Conservation (phyloP, 2,113 vertebrate species). For the Pterocles burchelli region DNA sequence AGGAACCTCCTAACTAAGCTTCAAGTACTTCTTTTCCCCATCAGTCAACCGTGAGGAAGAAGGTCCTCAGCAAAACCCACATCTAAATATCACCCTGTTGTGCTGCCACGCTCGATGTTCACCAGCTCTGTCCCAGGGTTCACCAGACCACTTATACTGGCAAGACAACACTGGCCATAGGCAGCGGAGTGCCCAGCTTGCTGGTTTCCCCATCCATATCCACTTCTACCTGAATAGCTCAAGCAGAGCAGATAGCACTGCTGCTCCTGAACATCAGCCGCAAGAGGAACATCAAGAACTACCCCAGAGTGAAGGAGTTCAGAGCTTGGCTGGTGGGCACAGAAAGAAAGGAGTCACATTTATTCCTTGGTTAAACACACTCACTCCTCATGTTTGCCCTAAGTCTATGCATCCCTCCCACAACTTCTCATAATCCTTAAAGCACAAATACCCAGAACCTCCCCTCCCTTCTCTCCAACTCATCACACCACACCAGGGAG, state of each 20-base stretch:
- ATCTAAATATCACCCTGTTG: too few species aligned
- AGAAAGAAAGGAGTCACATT: background rate
- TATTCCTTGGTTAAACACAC: background rate
- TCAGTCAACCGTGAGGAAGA: background rate
- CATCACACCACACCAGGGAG: background rate
- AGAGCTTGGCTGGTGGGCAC: background rate
- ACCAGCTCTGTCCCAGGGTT: background rate
- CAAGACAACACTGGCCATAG: fast-evolving
- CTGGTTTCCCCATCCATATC: background rate
- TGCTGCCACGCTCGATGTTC: background rate
- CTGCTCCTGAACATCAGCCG: background rate
- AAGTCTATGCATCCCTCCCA: background rate
- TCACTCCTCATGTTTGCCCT: background rate
- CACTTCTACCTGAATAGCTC: background rate
- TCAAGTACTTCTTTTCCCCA: too few species aligned
- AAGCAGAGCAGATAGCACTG: fast-evolving
- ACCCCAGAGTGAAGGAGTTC: background rate
- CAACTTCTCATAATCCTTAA: background rate
- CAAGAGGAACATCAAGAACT: background rate
- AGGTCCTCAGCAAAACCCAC: background rate
- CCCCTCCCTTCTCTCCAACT: background rate
- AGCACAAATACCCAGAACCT: background rate
- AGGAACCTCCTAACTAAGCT: background rate
- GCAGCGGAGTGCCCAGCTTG: too few species aligned
- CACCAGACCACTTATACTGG: background rate